Evolutionary conservation across 2,888 invertebrate species (phyloP).

Genomic region (Clunio marinus): DNA sequence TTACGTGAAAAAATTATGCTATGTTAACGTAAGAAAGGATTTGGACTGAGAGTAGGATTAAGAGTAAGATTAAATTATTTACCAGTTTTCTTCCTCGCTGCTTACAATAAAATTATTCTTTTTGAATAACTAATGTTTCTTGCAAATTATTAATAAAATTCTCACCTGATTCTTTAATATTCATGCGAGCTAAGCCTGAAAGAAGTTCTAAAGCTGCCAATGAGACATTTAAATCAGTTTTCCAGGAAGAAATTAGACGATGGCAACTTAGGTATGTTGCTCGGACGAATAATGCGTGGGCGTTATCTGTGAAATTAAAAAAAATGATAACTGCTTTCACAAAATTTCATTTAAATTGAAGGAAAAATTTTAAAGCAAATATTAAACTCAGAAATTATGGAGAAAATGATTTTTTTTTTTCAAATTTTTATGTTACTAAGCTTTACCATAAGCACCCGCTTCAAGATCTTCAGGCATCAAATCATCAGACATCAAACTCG

Average conservation of each 20-base stretch:
- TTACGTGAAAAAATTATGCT: no score
- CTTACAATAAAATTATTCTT: slow-evolving; percentile 44
- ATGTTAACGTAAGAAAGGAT: no score
- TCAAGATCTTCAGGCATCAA: slow-evolving; percentile 49
- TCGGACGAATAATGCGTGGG: slow-evolving; percentile 82
- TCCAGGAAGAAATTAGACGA: slow-evolving; percentile 92
- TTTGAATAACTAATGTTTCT: slow-evolving; percentile 40
- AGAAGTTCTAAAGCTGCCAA: slow-evolving; percentile 88
- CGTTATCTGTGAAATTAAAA: slow-evolving; percentile 69
- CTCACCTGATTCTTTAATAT: slow-evolving; percentile 80
- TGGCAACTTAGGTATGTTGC: slow-evolving; percentile 93
- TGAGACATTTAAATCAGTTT: slow-evolving; percentile 89
- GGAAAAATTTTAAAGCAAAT: no score
- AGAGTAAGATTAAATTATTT: slow-evolving; percentile 40
- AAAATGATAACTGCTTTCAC: no score
- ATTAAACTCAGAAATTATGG: no score
- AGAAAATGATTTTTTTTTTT: no score
- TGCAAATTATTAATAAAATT: slow-evolving; percentile 17
- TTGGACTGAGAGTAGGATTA: slow-evolving; percentile 35
- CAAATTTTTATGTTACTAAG: no score
- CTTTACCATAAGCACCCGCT: slow-evolving; percentile 36
- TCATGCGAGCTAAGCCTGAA: slow-evolving; percentile 84
- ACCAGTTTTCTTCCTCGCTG: slow-evolving; percentile 58
- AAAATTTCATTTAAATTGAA: no score
- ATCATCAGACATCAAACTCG: slow-evolving; percentile 52